These are phyloP conservation scores for Microcebus murinus DNA, from an alignment of 2,113 vertebrate genomes.

Conservation along the genomic window DNA sequence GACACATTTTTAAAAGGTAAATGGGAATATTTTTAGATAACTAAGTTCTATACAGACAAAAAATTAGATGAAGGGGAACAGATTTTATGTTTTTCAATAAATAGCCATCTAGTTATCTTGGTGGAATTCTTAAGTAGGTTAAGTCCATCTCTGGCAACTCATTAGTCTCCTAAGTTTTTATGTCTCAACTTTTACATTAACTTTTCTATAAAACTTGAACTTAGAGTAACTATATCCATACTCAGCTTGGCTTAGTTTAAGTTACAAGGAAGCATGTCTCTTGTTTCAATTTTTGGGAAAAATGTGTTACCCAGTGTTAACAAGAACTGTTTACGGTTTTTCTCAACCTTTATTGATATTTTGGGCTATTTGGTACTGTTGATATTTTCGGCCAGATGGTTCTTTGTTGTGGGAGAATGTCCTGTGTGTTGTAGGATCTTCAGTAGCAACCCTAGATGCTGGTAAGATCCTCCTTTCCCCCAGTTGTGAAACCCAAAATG, in stretches of 20 bases:
- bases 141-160: not conserved
- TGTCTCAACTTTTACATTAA: not conserved
- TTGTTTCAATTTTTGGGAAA: not conserved
- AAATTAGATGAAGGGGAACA: not conserved
- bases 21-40: slow-evolving; percentile 6
- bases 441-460: not conserved
- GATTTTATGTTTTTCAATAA: not conserved
- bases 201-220: slow-evolving; percentile 22
- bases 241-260: not conserved
- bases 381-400: not conserved
- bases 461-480: not conserved
- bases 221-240: not conserved
- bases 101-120: not conserved
- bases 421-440: not conserved
- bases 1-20: slow-evolving; percentile 4
- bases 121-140: not conserved
- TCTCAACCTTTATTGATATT: not conserved
- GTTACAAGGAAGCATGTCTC: not conserved
- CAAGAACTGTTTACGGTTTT: not conserved
- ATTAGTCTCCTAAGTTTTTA: not conserved
- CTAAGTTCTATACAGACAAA: not conserved
- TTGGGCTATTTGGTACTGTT: not conserved
- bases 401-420: not conserved
- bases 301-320: not conserved
- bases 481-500: not conserved